Evolutionary conservation across 2,888 invertebrate genomes (phyloP), one percentile per base, ranked within the genome.

Genomic region (Ochlodes sylvanus): DNA sequence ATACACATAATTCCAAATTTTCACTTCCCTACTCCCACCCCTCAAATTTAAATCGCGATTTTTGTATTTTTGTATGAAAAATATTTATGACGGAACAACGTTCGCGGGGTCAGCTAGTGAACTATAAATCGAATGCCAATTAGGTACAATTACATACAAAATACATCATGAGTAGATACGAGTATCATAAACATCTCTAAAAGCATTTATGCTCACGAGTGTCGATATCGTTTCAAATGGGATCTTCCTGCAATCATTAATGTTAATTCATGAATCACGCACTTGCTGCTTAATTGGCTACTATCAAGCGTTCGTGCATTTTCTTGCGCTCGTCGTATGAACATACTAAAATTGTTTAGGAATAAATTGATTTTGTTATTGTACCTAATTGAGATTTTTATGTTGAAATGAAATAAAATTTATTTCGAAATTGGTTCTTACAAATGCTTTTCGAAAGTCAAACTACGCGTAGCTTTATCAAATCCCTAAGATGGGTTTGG

Each of bases 241-340:
- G 60, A 66, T 66, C 66, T 66, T 60, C 65, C 54, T 66, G 66
- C 66, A 42, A 60, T 66, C 66, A 66, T 54, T 44, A 67, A 67
- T 61, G 55, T 67, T 67, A 67, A 67, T 61, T 67, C 54, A 67
- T 67, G 67, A 67, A 61, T 67, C 67, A 67, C 67, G 67, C 67
- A 55, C 61, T 55, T n/a, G 34, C 66, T 42, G 42, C 42, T 42
- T 67, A 67, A 67, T 61, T 67, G 66, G 54, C 54, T 61, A 54
- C 66, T 34, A 55, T 61, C 61, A 67, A 67, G 47, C 54, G 42
- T 61, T 44, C 17, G n/a, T 41, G 56, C 41, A 41, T 32, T 61
- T 61, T 50, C 47, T 50, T 55, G 55, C 32, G 34, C 21, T 21
- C 52, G 19, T 19, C 4, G 19, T 52, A 50, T n/a, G 19, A 50